These are phyloP conservation scores for Pseudochirops cupreus DNA, from an alignment of 2,797 vertebrate species.

Conservation along the genomic window DNA sequence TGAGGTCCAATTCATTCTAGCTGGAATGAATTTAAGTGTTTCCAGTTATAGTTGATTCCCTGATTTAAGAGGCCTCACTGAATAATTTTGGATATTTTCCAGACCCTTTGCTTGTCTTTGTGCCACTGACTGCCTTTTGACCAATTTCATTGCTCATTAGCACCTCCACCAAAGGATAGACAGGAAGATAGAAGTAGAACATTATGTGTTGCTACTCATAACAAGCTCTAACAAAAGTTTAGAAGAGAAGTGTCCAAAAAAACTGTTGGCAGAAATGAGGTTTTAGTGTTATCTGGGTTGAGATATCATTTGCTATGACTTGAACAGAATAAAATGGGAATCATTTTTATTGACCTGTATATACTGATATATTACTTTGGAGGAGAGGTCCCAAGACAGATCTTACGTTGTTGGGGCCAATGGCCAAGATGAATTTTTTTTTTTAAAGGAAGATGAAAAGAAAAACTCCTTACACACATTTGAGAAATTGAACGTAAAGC, in stretches of 20 bases:
- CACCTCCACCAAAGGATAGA: not conserved
- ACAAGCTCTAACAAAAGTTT: constrained; percentile 11
- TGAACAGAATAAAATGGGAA: constrained; percentile 11
- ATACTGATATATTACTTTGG: not conserved
- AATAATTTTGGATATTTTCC: not conserved
- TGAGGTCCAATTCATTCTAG: constrained; percentile 24
- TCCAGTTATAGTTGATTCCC: constrained; percentile 19
- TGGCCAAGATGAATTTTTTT: not conserved
- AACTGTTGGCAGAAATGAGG: constrained; percentile 7
- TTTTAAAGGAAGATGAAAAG: constrained; percentile 8
- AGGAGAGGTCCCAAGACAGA: constrained; percentile 2
- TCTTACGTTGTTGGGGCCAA: not conserved
- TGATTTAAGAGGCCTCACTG: not conserved
- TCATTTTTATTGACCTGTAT: not conserved
- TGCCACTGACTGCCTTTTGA: not conserved
- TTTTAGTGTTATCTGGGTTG: constrained; percentile 33
- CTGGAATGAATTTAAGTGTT: constrained; percentile 37
- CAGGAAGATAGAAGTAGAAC: constrained; percentile 28
- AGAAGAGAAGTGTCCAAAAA: constrained; percentile 13
- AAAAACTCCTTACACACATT: constrained; percentile 4
- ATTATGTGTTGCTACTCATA: constrained; percentile 24
- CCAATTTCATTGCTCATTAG: not conserved
- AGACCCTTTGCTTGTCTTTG: not conserved
- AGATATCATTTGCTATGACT: not conserved
- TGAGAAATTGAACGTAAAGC: constrained; percentile 12